These are phyloP conservation scores for Aproaerema taeniolella DNA, from an alignment of 2,888 invertebrate species.

Conservation along the genomic window DNA sequence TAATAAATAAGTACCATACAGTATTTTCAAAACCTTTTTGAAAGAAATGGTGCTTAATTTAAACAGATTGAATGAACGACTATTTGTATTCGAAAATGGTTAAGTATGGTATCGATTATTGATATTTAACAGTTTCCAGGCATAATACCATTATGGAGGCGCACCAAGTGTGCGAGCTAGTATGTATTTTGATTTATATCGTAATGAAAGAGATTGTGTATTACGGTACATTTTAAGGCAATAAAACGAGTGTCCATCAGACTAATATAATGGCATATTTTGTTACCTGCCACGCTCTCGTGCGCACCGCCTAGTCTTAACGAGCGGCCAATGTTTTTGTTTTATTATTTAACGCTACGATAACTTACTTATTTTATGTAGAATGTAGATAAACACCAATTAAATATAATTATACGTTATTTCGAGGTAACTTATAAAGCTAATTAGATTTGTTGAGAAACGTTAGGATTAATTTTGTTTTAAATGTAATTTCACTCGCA, in stretches of 20 bases:
- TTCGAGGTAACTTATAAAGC: constrained; percentile 7
- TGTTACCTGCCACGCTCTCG: constrained; percentile 59
- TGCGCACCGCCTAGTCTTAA: constrained; percentile 39
- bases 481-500: too few relatives aligned
- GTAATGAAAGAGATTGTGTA: constrained; percentile 7
- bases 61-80: too few relatives aligned
- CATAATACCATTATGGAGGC: too few relatives aligned
- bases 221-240: constrained; percentile 16
- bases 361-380: constrained; percentile 26
- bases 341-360: constrained; percentile 53
- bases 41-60: too few relatives aligned
- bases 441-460: constrained; percentile 12
- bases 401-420: constrained; percentile 14
- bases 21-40: too few relatives aligned
- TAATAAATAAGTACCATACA: too few relatives aligned
- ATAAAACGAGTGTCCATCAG: constrained; percentile 25
- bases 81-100: too few relatives aligned
- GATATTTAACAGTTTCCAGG: too few relatives aligned
- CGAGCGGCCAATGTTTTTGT: constrained; percentile 48
- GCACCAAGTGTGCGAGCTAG: too few relatives aligned
- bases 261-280: constrained; percentile 41
- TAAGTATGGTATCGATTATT: too few relatives aligned
- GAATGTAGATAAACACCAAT: constrained; percentile 18
- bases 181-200: too few relatives aligned
- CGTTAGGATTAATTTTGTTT: not conserved